Conservation (phyloP, 2,888 invertebrate species). For the Clistopyga incitator region DNA sequence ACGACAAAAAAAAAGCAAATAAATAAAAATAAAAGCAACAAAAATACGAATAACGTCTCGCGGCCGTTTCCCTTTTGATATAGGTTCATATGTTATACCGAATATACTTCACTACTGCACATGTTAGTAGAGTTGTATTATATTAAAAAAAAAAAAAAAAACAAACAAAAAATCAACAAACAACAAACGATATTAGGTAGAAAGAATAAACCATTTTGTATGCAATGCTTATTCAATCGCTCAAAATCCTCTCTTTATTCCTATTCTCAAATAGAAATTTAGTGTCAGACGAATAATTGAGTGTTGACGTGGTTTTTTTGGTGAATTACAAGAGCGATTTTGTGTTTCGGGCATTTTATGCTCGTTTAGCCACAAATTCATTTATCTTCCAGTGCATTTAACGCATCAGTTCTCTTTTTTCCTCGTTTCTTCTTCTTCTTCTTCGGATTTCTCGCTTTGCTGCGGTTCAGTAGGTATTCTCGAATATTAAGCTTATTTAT, state of each 20-base stretch:
- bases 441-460: conserved; percentile 57
- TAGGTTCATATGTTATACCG: conserved; percentile 54
- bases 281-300: not conserved
- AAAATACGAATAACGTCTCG: conserved; percentile 41
- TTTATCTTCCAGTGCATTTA: conserved; percentile 8
- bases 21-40: conserved; percentile 16
- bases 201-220: conserved; percentile 82
- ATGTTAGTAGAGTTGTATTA: conserved; percentile 81
- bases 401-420: conserved; percentile 32
- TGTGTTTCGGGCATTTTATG: no score
- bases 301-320: no score
- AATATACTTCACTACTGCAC: conserved; percentile 77
- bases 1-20: conserved; percentile 4
- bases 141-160: conserved; percentile 65
- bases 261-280: not conserved
- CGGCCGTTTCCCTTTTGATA: conserved; percentile 53
- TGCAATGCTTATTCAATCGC: conserved; percentile 67
- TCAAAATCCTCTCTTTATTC: conserved; percentile 1
- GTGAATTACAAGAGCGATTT: no score
- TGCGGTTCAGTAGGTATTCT: conserved; percentile 69
- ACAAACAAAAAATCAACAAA: conserved; percentile 52
- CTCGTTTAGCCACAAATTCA: no score
- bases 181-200: conserved; percentile 73
- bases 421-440: conserved; percentile 71
- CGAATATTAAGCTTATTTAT: conserved; percentile 79